Evolutionary conservation across 2,797 vertebrate genomes (phyloP), one percentile per base, ranked within the genome.

Genomic region (Petrocephalus sullivani): DNA sequence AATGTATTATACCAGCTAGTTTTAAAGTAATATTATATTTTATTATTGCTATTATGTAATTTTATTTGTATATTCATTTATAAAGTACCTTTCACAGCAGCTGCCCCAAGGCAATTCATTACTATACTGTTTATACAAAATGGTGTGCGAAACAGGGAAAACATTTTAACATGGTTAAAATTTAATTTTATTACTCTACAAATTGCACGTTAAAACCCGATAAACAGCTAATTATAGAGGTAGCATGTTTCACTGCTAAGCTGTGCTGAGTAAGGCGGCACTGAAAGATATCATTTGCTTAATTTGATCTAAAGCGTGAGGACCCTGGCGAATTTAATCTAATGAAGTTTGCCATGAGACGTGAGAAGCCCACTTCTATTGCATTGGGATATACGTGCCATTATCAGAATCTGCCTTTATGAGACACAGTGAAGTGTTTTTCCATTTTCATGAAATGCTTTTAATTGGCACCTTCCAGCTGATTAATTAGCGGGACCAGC

Each of bases 391-490:
- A 46, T 49, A 5, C 46, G 21, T 82, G 37, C 46, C 8, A 2
- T 51, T 82, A 82, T 2, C 78, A 21, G 41, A n/a, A 53, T 21
- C 23, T 49, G 78, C n/a, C 19, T 83, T 21, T 5, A 53, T 53
- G 78, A 28, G 28, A 53, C 78, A 83, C 46, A 83, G 41, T 83
- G 78, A 83, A 83, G 46, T 5, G 49, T 83, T 83, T 82, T 83
- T 83, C 78, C 78, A 46, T 53, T 21, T 83, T 23, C 21, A 21
- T 83, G 51, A 49, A 49, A 49, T 23, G n/a, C 49, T 53, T 21
- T 82, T 83, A 49, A 53, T 83, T 83, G 49, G 21, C 78, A 83
- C 78, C 78, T 83, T 83, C 46, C 49, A 53, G n/a, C 78, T 83
- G 78, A 83, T 53, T 83, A 83, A 83, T 83, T 49, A 83, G 78